Evolutionary conservation across 2,113 vertebrate genomes (phyloP).

Genomic region (Psittacula cyanocephala): DNA sequence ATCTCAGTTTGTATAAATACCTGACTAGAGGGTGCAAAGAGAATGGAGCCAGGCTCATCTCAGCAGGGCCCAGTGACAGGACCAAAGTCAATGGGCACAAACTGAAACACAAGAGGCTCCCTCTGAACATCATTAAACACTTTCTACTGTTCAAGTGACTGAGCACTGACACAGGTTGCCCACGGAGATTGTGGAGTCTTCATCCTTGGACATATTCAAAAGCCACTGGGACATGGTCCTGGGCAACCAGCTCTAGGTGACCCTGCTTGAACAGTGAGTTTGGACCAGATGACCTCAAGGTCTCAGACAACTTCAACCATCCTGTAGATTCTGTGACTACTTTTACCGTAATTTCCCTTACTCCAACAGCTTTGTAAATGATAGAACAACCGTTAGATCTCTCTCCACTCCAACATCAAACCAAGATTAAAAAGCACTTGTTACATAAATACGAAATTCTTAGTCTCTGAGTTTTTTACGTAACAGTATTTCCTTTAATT

Average conservation of each 20-base stretch:
- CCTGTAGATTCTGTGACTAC: background rate
- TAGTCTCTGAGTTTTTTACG: background rate
- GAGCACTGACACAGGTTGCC: background rate
- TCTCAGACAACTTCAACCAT: background rate
- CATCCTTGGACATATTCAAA: background rate
- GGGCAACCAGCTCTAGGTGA: background rate
- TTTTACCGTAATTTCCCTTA: background rate
- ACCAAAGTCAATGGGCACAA: background rate
- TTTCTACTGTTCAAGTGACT: background rate
- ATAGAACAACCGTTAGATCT: background rate
- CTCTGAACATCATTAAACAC: background rate
- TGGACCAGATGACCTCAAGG: background rate
- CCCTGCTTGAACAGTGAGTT: background rate
- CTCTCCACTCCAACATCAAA: background rate
- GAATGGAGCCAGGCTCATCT: background rate
- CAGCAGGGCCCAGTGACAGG: background rate
- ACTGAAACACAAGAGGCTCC: background rate
- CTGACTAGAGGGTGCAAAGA: background rate
- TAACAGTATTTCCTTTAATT: conserved; percentile 36
- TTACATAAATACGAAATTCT: background rate
- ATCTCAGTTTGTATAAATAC: background rate
- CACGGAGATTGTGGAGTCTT: background rate
- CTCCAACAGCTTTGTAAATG: background rate
- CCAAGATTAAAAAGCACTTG: background rate
- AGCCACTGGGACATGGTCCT: background rate